phyloP scores from a whole-genome alignment of 2,888 invertebrate genomes.

The Andrena minutula region DNA sequence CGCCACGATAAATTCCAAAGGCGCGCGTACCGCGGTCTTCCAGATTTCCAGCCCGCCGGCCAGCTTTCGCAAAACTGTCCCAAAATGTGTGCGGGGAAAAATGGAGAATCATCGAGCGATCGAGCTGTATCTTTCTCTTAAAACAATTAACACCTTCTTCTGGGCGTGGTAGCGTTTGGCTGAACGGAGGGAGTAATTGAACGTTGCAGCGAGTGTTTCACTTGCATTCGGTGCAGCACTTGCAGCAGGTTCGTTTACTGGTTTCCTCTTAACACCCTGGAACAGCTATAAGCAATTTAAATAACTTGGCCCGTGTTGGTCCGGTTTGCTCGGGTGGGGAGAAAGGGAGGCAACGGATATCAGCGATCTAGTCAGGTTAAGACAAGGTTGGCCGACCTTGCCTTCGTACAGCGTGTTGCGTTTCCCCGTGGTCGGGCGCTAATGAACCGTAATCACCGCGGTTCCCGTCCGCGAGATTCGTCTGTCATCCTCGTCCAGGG shows the following conservation, averaged over 20 bases:
- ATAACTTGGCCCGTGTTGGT: not conserved
- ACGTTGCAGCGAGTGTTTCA: too few species aligned
- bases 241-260: not conserved
- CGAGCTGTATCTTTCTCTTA: too few species aligned
- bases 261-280: not conserved
- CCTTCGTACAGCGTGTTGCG: constrained; percentile 18
- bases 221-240: not conserved
- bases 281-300: not conserved
- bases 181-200: too few species aligned
- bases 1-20: not conserved
- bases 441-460: constrained; percentile 36
- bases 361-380: constrained; percentile 41
- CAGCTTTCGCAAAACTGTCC: not conserved
- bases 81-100: too few species aligned
- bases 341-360: constrained; percentile 47
- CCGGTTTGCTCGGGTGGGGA: not conserved
- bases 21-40: not conserved
- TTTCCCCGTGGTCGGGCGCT: constrained; percentile 5
- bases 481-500: not conserved
- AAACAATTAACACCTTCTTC: too few species aligned
- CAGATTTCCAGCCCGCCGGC: not conserved
- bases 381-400: constrained; percentile 22
- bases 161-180: too few species aligned
- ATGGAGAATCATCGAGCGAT: too few species aligned
- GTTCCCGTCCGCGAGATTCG: not conserved